Evolutionary conservation across 1,140 invertebrate genomes (phyloP).

Genomic region (Pogonomyrmex barbatus): DNA sequence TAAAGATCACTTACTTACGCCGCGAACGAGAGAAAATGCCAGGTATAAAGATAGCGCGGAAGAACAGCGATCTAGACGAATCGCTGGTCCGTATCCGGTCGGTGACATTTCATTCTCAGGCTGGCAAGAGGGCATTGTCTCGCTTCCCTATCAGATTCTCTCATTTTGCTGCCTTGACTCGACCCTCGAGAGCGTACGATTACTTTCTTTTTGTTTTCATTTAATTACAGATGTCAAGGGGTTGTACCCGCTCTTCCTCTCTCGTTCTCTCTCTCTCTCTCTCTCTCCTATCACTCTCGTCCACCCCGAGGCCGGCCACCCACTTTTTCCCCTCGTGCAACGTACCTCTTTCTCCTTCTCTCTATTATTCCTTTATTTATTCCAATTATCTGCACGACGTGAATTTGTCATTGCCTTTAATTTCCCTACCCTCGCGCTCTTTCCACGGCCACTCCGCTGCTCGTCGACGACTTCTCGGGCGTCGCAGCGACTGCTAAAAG

Average conservation of each 20-base stretch:
- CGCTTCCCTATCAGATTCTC: conserved; percentile 80
- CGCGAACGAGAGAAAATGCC: conserved; percentile 31
- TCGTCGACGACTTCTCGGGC: conserved; percentile 54
- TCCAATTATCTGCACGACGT: conserved; percentile 85
- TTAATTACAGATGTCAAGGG: conserved; percentile 87
- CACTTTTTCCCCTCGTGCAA: conserved; percentile 79
- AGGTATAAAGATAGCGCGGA: conserved; percentile 74
- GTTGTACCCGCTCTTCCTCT: conserved; percentile 78
- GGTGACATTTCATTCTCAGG: conserved; percentile 82
- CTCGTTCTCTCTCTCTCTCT: conserved; percentile 2
- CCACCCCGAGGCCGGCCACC: conserved; percentile 70
- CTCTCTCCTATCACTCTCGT: conserved; percentile 22
- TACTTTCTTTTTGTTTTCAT: conserved; percentile 86
- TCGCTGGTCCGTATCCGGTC: conserved; percentile 77
- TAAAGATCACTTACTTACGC: conserved; percentile 48
- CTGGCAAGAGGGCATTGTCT: conserved; percentile 76
- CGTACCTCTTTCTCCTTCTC: conserved; percentile 69
- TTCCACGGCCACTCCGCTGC: conserved; percentile 57
- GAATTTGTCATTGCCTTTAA: conserved; percentile 86
- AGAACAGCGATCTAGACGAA: conserved; percentile 77
- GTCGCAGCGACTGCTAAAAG: conserved; percentile 52
- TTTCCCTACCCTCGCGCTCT: conserved; percentile 78
- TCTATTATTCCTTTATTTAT: conserved; percentile 86
- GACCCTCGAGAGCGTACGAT: conserved; percentile 83
- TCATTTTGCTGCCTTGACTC: conserved; percentile 78